Evolutionary conservation across 2,113 vertebrate species (phyloP).

Genomic region (Serinus canaria): DNA sequence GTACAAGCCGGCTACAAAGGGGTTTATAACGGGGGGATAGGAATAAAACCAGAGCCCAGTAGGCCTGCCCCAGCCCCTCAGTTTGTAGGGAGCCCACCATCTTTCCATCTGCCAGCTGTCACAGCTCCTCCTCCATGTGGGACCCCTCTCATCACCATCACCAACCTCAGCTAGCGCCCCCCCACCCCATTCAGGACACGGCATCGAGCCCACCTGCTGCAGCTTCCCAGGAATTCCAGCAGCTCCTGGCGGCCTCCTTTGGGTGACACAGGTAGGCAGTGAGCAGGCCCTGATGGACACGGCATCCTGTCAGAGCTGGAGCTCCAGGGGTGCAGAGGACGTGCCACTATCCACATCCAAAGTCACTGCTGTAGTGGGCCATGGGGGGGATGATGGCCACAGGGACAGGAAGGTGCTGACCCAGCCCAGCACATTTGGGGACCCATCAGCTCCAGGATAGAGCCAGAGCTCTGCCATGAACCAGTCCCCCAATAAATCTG

Average conservation of each 20-base stretch:
- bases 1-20: rapidly evolving
- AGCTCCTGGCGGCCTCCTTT: neutral
- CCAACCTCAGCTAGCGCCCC: no score
- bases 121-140: neutral
- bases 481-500: neutral
- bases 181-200: rapidly evolving
- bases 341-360: neutral
- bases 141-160: neutral
- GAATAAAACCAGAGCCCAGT: neutral
- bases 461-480: neutral
- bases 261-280: neutral
- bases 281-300: rapidly evolving
- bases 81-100: neutral
- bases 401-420: neutral
- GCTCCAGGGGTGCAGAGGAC: neutral
- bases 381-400: no score
- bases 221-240: neutral
- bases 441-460: neutral
- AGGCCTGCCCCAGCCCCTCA: neutral
- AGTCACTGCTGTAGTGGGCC: neutral
- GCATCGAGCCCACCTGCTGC: neutral
- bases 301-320: neutral
- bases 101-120: neutral
- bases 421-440: rapidly evolving
- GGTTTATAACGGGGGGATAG: neutral